Percentiles rank a stretch among this genome's conserved stretches.
phyloP scores from a whole-genome alignment of 2,113 vertebrate species.

The Micromys minutus region DNA sequence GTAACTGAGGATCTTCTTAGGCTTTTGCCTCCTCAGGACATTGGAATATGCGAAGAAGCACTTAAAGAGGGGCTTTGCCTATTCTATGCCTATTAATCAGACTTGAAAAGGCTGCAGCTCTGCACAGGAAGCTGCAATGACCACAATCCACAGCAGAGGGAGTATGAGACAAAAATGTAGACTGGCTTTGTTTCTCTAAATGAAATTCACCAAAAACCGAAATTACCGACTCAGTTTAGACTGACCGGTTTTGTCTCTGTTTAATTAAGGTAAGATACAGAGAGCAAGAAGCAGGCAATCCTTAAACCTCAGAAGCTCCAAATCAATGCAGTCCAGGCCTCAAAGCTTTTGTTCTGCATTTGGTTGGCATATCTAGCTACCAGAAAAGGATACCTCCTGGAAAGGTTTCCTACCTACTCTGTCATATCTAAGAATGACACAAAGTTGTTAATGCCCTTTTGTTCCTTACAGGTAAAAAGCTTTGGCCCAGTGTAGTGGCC shows the following conservation, averaged over 20 bases:
- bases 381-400: conserved; percentile 41
- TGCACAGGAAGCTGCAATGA: conserved; percentile 46
- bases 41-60: neutral
- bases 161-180: conserved; percentile 44
- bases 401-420: conserved; percentile 36
- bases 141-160: conserved; percentile 62
- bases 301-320: neutral
- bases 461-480: conserved; percentile 28
- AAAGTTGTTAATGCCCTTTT: conserved; percentile 23
- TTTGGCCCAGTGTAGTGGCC: neutral
- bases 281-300: neutral
- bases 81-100: neutral
- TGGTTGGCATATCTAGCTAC: neutral
- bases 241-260: conserved; percentile 36
- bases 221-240: conserved; percentile 58
- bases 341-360: neutral
- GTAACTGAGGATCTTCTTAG: neutral
- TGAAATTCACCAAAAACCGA: conserved; percentile 73
- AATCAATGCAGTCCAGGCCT: neutral
- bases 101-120: conserved; percentile 33
- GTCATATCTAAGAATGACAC: neutral
- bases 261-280: conserved; percentile 32
- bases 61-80: conserved; percentile 16
- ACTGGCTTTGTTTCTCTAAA: conserved; percentile 73
- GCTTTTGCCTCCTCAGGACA: neutral